A percentile compares a stretch with the other conserved stretches of the same genome.
phyloP scores from a whole-genome alignment of 2,113 vertebrate genomes.

The Pogona vitticeps region DNA sequence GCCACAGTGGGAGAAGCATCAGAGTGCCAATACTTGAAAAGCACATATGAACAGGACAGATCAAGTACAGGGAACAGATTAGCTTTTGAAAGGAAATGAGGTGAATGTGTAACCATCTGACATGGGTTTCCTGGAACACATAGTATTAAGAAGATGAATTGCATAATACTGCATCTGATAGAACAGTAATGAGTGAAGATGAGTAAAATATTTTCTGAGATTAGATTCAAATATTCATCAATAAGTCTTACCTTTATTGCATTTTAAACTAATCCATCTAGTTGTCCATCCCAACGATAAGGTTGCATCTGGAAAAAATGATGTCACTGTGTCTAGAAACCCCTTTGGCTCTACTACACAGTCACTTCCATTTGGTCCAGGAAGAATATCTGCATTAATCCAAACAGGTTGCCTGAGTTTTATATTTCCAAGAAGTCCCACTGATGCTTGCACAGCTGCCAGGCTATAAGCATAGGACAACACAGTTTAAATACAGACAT shows the following conservation, averaged over 20 bases:
- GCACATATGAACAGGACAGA: background rate
- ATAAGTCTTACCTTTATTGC: slow-evolving; percentile 80
- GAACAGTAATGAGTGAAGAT: background rate
- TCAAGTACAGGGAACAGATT: background rate
- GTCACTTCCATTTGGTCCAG: slow-evolving; percentile 80
- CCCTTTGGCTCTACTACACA: slow-evolving; percentile 71
- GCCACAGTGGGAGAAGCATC: background rate
- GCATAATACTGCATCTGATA: background rate
- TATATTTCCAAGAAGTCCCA: slow-evolving; percentile 76
- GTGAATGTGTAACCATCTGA: background rate
- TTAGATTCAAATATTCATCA: background rate
- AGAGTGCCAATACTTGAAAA: background rate
- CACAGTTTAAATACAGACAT: background rate
- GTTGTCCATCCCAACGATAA: slow-evolving; percentile 93
- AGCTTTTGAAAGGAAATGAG: background rate
- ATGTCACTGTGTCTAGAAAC: slow-evolving; percentile 78
- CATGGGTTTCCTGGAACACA: background rate
- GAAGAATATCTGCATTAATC: slow-evolving; percentile 91
- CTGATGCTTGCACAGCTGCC: slow-evolving; percentile 79
- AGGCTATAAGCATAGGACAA: slow-evolving; percentile 71
- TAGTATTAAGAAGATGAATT: background rate
- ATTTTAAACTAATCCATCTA: slow-evolving; percentile 75
- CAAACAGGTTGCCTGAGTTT: slow-evolving; percentile 78
- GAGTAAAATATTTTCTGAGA: background rate
- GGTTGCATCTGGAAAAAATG: slow-evolving; percentile 75